A percentile compares a stretch with the other conserved stretches of the same genome.
phyloP scores from a whole-genome alignment of 2,113 vertebrate genomes.

The Megaceryle torquata region DNA sequence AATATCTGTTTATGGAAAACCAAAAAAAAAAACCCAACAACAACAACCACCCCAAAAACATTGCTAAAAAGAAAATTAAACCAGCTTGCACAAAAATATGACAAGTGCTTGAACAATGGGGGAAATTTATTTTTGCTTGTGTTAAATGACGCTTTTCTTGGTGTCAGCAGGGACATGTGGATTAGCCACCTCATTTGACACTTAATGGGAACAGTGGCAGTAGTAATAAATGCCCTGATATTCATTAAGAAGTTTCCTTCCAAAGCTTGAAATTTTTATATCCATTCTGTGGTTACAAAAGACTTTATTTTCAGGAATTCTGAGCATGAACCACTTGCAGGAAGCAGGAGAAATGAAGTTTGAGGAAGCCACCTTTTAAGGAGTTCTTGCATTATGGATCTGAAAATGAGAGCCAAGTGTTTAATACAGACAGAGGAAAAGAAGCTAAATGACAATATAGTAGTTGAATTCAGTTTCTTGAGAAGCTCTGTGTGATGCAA shows the following conservation, averaged over 20 bases:
- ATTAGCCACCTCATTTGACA: neutral
- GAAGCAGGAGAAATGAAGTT: neutral
- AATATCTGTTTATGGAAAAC: neutral
- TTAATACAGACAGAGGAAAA: neutral
- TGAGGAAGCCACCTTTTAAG: neutral
- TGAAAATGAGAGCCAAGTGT: neutral
- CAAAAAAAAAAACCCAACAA: neutral
- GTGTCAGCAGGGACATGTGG: neutral
- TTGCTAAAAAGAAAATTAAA: neutral
- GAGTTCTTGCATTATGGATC: neutral
- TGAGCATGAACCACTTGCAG: neutral
- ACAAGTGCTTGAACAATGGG: neutral
- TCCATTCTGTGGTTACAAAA: neutral
- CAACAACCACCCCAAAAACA: accelerated
- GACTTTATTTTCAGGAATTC: neutral
- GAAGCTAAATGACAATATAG: neutral
- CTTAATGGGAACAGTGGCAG: neutral
- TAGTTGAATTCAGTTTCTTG: neutral
- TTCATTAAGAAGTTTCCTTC: neutral
- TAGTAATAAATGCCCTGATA: neutral
- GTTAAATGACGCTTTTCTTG: neutral
- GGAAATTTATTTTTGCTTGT: neutral
- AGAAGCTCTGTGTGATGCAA: neutral
- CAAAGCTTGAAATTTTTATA: neutral
- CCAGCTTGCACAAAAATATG: neutral